These are phyloP conservation scores for Melanotaenia pygmaea DNA, from an alignment of 2,797 vertebrate genomes.

Conservation along the genomic window DNA sequence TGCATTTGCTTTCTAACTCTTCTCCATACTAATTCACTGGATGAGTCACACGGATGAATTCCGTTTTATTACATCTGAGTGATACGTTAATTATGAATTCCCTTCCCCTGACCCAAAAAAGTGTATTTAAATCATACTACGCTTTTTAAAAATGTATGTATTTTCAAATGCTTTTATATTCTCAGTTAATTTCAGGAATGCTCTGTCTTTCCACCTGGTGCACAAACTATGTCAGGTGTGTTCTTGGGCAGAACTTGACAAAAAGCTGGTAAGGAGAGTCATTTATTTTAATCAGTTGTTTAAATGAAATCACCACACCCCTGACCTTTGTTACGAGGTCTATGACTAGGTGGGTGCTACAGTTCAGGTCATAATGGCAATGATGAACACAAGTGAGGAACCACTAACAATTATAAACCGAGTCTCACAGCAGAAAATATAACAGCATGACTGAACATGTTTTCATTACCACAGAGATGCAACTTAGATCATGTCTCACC, in stretches of 20 bases:
- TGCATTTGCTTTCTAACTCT: conserved; percentile 18
- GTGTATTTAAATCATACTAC: conserved; percentile 36
- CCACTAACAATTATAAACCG: conserved; percentile 73
- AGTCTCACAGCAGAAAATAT: neutral
- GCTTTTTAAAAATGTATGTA: no score
- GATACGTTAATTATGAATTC: conserved; percentile 46
- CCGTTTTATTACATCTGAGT: conserved; percentile 11
- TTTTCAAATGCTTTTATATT: no score
- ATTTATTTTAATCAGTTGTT: no score
- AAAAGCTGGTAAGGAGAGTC: no score
- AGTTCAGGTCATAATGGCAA: conserved; percentile 30
- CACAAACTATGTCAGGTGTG: no score
- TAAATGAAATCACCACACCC: no score
- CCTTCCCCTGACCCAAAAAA: conserved; percentile 20
- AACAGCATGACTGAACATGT: neutral
- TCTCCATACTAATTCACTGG: conserved; percentile 30
- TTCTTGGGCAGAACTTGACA: no score
- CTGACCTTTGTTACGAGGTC: no score
- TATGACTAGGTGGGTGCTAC: no score
- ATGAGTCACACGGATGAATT: conserved; percentile 30
- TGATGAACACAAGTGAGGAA: conserved; percentile 81
- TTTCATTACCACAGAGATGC: neutral
- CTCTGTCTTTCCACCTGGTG: conserved; percentile 2
- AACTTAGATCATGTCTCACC: neutral
- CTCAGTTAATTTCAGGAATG: conserved; percentile 24